Base-by-base conservation (phyloP, 2,888 invertebrate species). In the Camptogramma bilineatum region DNA sequence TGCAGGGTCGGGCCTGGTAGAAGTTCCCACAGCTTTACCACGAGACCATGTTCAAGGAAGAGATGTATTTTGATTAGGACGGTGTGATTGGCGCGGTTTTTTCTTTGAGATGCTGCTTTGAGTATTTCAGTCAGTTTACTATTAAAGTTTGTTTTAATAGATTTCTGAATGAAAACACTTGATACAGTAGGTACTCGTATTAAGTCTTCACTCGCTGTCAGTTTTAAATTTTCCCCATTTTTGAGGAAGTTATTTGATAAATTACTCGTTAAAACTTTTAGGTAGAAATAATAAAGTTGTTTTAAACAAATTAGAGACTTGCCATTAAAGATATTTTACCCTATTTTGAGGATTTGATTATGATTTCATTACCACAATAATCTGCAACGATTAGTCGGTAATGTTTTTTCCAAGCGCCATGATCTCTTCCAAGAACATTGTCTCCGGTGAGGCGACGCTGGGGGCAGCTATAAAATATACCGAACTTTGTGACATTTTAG, bases 1-100 rank as follows among this genome's bases (percentile, higher is more conserved):
- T 97, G 65, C 96, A 97, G 89, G 96, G 96, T 74, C 93, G 97
- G 90, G 97, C 97, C 85, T 97, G 97, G 97, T 97, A 97, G 96
- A 95, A 95, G 84, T 94, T 88, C 94, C 94, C 94, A 87, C 94
- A 93, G 94, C 94, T 88, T 93, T 94, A 91, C 88, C 94, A 90
- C 88, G 95, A 91, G 94, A 94, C 93, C 94, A 94, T 93, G 94
- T 94, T 90, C 94, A 94, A 94, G 79, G 93, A 93, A 84, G 93
- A 93, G 83, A 91, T 93, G 90, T 93, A 93, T 79, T 93, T 93
- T 70, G 93, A 93, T 83, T 93, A 96, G 65, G 57, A 72, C 64
- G 64, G 65, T 73, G 59, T 59, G 57, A 65, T 64, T 55, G 61
- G 55, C 60, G 66, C 66, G 53, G 42, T 54, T 54, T 58, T n/a